Conservation (phyloP, 2,113 vertebrate genomes). For the Leptocoma aspasia region DNA sequence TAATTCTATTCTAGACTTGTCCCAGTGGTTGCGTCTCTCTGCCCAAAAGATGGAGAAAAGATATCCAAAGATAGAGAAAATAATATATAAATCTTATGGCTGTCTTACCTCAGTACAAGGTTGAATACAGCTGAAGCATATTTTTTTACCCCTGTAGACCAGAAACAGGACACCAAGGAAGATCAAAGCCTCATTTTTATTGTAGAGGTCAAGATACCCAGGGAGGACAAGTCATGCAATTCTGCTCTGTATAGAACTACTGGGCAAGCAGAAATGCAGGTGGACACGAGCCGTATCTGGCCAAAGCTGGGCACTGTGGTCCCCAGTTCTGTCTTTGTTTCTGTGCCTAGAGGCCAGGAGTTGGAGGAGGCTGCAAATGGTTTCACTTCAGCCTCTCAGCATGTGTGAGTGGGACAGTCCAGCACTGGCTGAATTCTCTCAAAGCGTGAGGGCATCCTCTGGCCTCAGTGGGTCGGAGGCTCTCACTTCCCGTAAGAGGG, state of each 20-base stretch:
- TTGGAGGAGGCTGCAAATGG: neutral
- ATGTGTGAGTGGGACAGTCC: neutral
- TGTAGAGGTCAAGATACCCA: neutral
- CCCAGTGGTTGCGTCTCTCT: neutral
- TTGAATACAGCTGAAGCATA: neutral
- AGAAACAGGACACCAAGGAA: neutral
- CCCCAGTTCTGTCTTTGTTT: neutral
- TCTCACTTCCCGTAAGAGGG: accelerated
- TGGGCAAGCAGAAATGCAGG: neutral
- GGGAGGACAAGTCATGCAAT: neutral
- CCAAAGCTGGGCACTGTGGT: neutral
- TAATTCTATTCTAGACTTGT: neutral
- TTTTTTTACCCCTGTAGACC: neutral
- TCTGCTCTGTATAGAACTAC: neutral
- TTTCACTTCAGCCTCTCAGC: neutral
- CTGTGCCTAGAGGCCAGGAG: neutral
- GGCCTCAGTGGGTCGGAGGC: neutral
- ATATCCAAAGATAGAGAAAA: neutral
- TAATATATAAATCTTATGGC: neutral
- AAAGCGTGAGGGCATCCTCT: neutral
- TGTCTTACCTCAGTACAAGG: neutral
- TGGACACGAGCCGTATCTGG: neutral
- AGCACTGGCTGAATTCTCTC: neutral
- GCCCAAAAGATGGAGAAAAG: neutral
- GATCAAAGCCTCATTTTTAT: neutral